phyloP scores from a whole-genome alignment of 1,140 invertebrate genomes.

The Drosophila sp. region DNA sequence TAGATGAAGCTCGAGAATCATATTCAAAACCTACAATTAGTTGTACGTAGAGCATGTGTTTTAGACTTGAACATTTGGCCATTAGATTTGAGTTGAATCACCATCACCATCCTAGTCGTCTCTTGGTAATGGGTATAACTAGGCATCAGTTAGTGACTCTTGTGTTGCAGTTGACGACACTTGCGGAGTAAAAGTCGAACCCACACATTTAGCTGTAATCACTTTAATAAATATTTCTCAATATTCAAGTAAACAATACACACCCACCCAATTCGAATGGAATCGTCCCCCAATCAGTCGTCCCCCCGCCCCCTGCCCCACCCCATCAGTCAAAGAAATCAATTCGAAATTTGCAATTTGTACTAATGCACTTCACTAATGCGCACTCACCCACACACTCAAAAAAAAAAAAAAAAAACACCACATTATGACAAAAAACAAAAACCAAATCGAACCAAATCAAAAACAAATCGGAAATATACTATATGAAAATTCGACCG shows the following conservation, averaged over 20 bases:
- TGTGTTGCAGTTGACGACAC: neutral
- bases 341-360: conserved; percentile 60
- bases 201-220: conserved; percentile 7
- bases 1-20: neutral
- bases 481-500: conserved; percentile 45
- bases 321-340: conserved; percentile 18
- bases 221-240: neutral
- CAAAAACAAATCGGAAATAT: conserved; percentile 40
- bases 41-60: conserved; percentile 10
- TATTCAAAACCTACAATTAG: neutral
- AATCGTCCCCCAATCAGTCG: neutral
- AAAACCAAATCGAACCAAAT: conserved; percentile 43
- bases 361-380: conserved; percentile 75
- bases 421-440: conserved; percentile 13
- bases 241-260: neutral
- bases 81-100: conserved; percentile 8
- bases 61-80: conserved; percentile 8
- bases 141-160: neutral
- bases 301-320: neutral
- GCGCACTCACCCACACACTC: conserved; percentile 53
- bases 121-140: conserved; percentile 1
- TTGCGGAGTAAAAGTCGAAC: neutral
- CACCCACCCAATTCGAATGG: neutral
- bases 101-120: neutral
- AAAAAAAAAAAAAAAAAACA: conserved; percentile 25